A percentile compares a stretch with the other conserved stretches of the same genome.
Conservation (phyloP, 2,888 invertebrate species). For the Lasioglossum marginatum region DNA sequence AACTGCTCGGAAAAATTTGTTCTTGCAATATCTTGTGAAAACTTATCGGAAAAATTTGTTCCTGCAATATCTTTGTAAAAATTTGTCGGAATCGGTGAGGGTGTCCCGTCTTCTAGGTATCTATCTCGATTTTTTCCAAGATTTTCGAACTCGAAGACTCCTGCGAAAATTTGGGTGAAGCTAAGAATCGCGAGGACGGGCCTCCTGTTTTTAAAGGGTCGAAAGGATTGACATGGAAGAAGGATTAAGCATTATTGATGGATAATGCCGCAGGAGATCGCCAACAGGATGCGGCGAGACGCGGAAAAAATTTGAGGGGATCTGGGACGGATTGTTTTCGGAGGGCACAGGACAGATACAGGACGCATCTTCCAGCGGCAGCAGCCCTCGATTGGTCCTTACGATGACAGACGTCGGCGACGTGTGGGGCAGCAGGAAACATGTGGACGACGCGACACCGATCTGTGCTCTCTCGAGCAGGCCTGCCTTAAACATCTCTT, state of each 20-base stretch:
- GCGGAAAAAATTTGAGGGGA: constrained; percentile 30
- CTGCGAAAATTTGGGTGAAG: not conserved
- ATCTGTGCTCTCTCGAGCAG: constrained; percentile 45
- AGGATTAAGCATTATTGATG: not conserved
- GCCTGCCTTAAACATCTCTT: not conserved
- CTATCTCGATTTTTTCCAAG: too few species aligned
- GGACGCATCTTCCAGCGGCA: constrained; percentile 1
- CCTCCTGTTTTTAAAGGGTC: not conserved
- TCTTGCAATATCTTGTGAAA: too few species aligned
- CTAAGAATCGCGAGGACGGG: not conserved
- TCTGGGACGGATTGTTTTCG: constrained; percentile 37
- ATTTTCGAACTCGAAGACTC: too few species aligned
- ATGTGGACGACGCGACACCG: constrained; percentile 53
- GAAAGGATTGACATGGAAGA: not conserved
- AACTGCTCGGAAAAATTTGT: too few species aligned
- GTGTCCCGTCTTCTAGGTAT: not conserved
- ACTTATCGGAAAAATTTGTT: too few species aligned
- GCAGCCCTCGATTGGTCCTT: constrained; percentile 49
- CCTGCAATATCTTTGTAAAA: too few species aligned
- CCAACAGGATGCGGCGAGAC: constrained; percentile 26
- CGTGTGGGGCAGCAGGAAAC: constrained; percentile 63
- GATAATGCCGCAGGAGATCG: constrained; percentile 37
- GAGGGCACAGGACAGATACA: not conserved
- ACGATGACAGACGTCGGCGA: constrained; percentile 59
- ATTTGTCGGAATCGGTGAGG: too few species aligned